Percentiles rank a stretch among this genome's conserved stretches.
phyloP scores from a whole-genome alignment of 2,113 vertebrate species.

The Tenrec ecaudatus region DNA sequence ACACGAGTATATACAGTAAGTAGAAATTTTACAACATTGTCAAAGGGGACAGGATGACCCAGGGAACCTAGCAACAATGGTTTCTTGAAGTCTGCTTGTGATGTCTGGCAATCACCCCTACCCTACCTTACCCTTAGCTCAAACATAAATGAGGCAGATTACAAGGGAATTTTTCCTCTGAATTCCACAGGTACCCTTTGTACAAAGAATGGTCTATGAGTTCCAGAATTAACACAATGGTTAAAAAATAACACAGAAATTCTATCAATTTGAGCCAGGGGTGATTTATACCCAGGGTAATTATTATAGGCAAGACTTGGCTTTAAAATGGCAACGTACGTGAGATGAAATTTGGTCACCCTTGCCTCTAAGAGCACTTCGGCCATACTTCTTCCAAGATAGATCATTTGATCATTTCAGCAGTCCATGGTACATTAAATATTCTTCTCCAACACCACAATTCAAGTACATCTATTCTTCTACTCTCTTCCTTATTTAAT shows the following conservation, averaged over 20 bases:
- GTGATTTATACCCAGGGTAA: conserved; percentile 31
- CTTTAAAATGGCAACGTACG: conserved; percentile 47
- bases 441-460: too few relatives aligned
- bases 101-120: too few relatives aligned
- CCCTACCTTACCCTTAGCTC: background rate
- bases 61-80: background rate
- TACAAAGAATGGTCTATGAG: conserved; percentile 10
- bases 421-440: too few relatives aligned
- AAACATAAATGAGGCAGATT: conserved; percentile 19
- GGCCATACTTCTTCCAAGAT: too few relatives aligned
- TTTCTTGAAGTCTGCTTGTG: background rate
- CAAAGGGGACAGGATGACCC: background rate
- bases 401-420: too few relatives aligned
- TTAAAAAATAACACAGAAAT: conserved; percentile 22
- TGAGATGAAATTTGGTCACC: too few relatives aligned
- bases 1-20: too few relatives aligned
- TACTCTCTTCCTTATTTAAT: too few relatives aligned
- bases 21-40: too few relatives aligned
- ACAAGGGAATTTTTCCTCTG: background rate
- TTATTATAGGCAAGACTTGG: background rate
- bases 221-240: conserved; percentile 38
- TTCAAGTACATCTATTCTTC: too few relatives aligned
- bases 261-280: background rate
- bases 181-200: background rate
- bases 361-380: too few relatives aligned